Conservation (phyloP, 1,140 invertebrate species). For the Habropoda laboriosa region DNA sequence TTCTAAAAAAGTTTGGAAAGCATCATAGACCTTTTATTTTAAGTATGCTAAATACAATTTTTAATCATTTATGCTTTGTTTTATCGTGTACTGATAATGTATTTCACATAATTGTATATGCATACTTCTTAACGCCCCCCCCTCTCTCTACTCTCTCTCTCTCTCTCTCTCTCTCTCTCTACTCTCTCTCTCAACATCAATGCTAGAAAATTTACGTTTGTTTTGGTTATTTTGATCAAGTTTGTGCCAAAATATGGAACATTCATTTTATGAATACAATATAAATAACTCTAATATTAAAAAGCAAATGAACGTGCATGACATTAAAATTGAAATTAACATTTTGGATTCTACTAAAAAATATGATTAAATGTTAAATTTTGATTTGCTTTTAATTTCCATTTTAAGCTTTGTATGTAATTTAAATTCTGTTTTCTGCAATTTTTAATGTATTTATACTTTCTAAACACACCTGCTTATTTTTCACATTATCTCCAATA, state of each 20-base stretch:
- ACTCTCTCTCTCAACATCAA: conserved; percentile 57
- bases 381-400: not conserved
- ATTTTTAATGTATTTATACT: not conserved
- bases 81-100: too few relatives aligned
- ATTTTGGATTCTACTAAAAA: not conserved
- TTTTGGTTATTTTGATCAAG: not conserved
- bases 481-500: not conserved
- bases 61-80: too few relatives aligned
- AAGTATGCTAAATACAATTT: too few relatives aligned
- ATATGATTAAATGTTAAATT: not conserved
- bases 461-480: not conserved
- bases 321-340: not conserved
- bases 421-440: not conserved
- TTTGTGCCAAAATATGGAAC: not conserved
- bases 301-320: conserved; percentile 14
- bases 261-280: not conserved
- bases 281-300: too few relatives aligned
- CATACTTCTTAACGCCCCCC: not conserved
- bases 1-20: too few relatives aligned
- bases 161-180: not conserved
- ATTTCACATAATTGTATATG: not conserved
- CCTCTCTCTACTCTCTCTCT: not conserved
- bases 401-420: not conserved
- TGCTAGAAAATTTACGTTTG: conserved; percentile 15
- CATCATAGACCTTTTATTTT: too few relatives aligned